Evolutionary conservation across 2,113 vertebrate species (phyloP), one percentile per base, ranked within the genome.

Genomic region (Syngnathoides biaculeatus): DNA sequence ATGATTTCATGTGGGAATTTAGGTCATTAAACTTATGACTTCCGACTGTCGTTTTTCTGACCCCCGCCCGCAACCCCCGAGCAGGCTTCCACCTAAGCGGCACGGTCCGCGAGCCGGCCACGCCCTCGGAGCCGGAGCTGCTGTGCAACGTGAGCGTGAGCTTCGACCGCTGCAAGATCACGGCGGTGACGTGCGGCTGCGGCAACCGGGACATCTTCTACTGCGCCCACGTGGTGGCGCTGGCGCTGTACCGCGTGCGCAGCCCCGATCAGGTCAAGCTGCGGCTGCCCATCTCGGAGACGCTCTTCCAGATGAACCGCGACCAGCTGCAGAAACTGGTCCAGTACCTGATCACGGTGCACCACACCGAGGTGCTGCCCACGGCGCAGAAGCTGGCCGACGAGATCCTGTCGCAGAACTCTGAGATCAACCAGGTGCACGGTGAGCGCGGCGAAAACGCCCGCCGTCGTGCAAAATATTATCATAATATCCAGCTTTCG

Each of bases 151-250:
- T 99, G 88, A 97, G 96, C 88, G 97, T 99, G 90, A 98, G 96
- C 93, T 99, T 99, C 84, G 97, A 99, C 92, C 96, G 97, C 93
- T 99, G 97, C 93, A 99, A 99, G 92, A 99, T 99, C 93, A 99
- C 97, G 71, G 96, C 97, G 58, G 97, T 99, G 85, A 99, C 97
- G 67, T 99, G 96, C 88, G 95, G 94, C 86, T 99, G 97, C 81
- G 97, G 96, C 89, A 98, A 98, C 94, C 98, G 98, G 90, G 97
- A 99, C 94, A 99, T 99, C 93, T 98, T 98, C 94, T 99, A 98
- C 73, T 99, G 97, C 84, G 96, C 97, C 3, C 97, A 99, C 0
- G 97, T 99, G 81, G 97, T 99, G 90, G 97, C 97, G 50, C 93
- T 99, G 39, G 96, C 96, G 70, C 94, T 99, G 86, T 98, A 97